A percentile compares a stretch with the other conserved stretches of the same genome.
These are phyloP conservation scores for Adelognathus sp. DNA, from an alignment of 2,888 invertebrate species.

Conservation along the genomic window DNA sequence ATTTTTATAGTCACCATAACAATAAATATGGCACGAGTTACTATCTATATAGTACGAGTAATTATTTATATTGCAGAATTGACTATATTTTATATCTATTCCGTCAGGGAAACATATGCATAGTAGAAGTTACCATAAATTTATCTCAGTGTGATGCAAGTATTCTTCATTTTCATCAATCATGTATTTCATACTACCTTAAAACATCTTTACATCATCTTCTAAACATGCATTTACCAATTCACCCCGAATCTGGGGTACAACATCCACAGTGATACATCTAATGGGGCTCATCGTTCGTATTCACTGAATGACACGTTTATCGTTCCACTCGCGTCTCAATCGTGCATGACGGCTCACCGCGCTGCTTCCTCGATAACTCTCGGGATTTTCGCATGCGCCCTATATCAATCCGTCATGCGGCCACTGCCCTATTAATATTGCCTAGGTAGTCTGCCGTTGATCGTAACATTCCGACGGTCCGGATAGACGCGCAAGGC, in stretches of 20 bases:
- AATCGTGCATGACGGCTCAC: not conserved
- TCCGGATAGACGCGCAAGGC: constrained; percentile 27
- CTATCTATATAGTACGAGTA: no score
- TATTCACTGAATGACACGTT: not conserved
- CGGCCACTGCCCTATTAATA: constrained; percentile 33
- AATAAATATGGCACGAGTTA: no score
- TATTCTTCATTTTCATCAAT: no score
- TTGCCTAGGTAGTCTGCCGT: constrained; percentile 53
- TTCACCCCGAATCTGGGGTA: not conserved
- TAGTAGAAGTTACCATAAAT: no score
- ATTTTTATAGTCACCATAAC: no score
- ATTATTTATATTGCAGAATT: no score
- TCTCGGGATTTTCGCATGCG: constrained; percentile 6
- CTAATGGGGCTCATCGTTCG: not conserved
- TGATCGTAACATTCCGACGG: constrained; percentile 59
- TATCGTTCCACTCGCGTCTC: not conserved
- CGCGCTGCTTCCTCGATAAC: not conserved
- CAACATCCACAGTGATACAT: not conserved
- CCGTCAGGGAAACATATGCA: no score
- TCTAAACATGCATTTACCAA: no score
- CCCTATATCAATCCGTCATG: not conserved
- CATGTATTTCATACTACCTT: no score
- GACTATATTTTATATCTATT: no score
- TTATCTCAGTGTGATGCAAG: no score
- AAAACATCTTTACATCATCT: no score